A percentile compares a stretch with the other conserved stretches of the same genome.
Evolutionary conservation across 2,113 vertebrate species (phyloP).

Genomic region (Corapipo altera): DNA sequence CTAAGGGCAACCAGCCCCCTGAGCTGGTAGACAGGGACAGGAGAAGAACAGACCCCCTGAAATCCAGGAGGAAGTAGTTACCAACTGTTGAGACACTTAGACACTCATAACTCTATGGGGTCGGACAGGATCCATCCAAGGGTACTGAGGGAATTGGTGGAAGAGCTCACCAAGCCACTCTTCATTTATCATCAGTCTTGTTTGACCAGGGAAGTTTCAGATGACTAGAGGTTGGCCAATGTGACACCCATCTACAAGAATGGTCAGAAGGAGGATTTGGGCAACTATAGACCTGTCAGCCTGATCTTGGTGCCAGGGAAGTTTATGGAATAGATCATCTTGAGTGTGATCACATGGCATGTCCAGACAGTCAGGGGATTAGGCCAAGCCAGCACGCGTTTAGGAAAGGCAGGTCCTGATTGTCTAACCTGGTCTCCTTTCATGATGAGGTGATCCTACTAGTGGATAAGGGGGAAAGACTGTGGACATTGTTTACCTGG

Average conservation of each 20-base stretch:
- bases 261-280: not conserved
- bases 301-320: not conserved
- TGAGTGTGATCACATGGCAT: accelerated
- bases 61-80: not conserved
- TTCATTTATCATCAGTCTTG: not conserved
- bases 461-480: not conserved
- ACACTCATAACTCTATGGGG: not conserved
- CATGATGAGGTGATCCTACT: not conserved
- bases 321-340: not conserved
- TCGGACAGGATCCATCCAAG: not conserved
- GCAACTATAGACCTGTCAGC: not conserved
- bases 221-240: not conserved
- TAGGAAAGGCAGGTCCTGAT: not conserved
- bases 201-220: not conserved
- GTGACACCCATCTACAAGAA: not conserved
- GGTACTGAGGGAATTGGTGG: not conserved
- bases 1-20: not conserved
- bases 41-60: not conserved
- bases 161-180: not conserved
- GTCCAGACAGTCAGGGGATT: accelerated
- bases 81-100: not conserved
- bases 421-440: not conserved
- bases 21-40: not conserved
- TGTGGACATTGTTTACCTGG: not conserved
- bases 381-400: not conserved